Conservation (phyloP, 2,113 vertebrate species). For the Thalassoma bifasciatum region DNA sequence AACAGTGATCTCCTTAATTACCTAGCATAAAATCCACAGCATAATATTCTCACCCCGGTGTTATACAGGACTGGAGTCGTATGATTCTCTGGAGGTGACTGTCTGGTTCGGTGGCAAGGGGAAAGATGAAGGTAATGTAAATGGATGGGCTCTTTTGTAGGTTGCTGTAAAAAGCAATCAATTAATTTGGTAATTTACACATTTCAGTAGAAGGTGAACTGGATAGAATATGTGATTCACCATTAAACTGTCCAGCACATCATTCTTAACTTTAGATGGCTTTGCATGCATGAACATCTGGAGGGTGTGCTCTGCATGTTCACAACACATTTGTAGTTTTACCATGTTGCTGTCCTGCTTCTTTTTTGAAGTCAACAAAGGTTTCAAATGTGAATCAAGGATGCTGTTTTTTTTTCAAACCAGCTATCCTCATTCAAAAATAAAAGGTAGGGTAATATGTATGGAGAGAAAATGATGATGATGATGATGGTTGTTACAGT, state of each 20-base stretch:
- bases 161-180: constrained; percentile 70
- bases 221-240: constrained; percentile 65
- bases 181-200: constrained; percentile 75
- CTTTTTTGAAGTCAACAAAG: constrained; percentile 11
- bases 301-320: constrained; percentile 14
- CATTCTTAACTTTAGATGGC: constrained; percentile 51
- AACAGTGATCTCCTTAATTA: constrained; percentile 79
- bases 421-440: background rate
- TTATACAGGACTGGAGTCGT: constrained; percentile 66
- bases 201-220: constrained; percentile 68
- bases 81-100: constrained; percentile 75
- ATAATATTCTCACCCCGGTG: constrained; percentile 67
- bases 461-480: background rate
- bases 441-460: background rate
- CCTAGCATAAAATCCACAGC: constrained; percentile 76
- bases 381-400: background rate
- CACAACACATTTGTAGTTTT: background rate
- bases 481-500: constrained; percentile 31
- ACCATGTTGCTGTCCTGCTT: background rate
- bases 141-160: constrained; percentile 70
- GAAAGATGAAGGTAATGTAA: constrained; percentile 69
- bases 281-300: constrained; percentile 11
- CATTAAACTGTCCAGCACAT: constrained; percentile 62
- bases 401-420: background rate
- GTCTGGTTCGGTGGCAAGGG: constrained; percentile 53